Evolutionary conservation across 2,113 vertebrate genomes (phyloP).

Genomic region (Hemibagrus wyckioides): DNA sequence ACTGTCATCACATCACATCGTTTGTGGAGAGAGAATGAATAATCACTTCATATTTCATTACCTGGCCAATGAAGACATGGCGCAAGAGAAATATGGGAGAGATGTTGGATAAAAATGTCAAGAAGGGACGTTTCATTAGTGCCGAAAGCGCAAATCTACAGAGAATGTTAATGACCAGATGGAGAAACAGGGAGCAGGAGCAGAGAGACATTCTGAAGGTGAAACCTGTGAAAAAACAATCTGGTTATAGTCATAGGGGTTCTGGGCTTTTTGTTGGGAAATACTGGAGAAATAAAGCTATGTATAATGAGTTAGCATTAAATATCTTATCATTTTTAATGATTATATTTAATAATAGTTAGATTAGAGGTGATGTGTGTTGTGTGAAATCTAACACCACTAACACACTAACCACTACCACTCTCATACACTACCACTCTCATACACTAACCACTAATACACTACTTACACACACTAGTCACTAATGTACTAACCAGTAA

Average conservation of each 20-base stretch:
- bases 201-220: slow-evolving; percentile 3
- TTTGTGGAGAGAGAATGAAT: slow-evolving; percentile 4
- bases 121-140: slow-evolving; percentile 6
- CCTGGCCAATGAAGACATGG: not conserved
- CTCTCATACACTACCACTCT: no score
- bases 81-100: not conserved
- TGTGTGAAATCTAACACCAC: not conserved
- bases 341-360: not conserved
- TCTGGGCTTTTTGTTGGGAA: not conserved
- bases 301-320: no score
- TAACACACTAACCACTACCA: no score
- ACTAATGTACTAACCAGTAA: no score
- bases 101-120: slow-evolving; percentile 6
- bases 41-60: slow-evolving; percentile 9
- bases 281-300: not conserved
- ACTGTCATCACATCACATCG: slow-evolving; percentile 35
- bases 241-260: not conserved
- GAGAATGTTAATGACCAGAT: slow-evolving; percentile 5
- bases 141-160: not conserved
- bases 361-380: not conserved
- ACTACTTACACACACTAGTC: no score
- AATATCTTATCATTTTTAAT: no score
- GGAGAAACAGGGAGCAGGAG: not conserved
- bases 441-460: no score
- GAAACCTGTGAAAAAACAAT: not conserved